Evolutionary conservation across 2,888 invertebrate species (phyloP), one percentile per base, ranked within the genome.

Genomic region (Pterostichus niger): DNA sequence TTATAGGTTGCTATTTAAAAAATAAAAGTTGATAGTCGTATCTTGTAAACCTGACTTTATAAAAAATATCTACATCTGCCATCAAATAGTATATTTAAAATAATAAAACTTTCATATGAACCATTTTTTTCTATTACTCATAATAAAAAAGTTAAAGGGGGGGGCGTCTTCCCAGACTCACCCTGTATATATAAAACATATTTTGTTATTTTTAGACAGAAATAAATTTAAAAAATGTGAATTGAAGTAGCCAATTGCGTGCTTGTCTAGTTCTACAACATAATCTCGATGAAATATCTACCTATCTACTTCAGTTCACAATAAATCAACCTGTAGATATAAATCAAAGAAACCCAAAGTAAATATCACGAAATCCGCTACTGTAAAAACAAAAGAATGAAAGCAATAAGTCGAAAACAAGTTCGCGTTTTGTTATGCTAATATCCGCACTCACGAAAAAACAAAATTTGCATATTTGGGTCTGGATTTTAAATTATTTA

Each of bases 321-420:
- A 71, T 71, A 71, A 71, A 71, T 71, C 68, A 71, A 71, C 44
- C 68, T 35, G 40, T 17, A 15, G 44, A 71, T 71, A 71, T 71
- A 71, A 71, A 71, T 71, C 68, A 44, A 13, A 15, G 44, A 40
- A 46, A 44, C 44, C 13, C 68, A 71, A 71, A 71, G 68, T 71
- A 71, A 71, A 71, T 71, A 71, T 71, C 68, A 71, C 68, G 68
- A 71, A 44, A 71, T 44, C 68, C 46, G 46, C 44, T 17, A 71
- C 68, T 71, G 44, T 9, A 71, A 40, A 71, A 71, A 64, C 64
- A 64, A 35, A 64, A 64, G 64, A 64, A 64, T 64, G n/a, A 64
- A 64, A 64, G 64, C 64, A 64, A 64, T 64, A 64, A 71, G 40
- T 17, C 44, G 15, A 9, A 71, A 71, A 44, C 44, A 44, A 71